Evolutionary conservation across 2,797 vertebrate species (phyloP).

Genomic region (Scolopax bukidnonensis): DNA sequence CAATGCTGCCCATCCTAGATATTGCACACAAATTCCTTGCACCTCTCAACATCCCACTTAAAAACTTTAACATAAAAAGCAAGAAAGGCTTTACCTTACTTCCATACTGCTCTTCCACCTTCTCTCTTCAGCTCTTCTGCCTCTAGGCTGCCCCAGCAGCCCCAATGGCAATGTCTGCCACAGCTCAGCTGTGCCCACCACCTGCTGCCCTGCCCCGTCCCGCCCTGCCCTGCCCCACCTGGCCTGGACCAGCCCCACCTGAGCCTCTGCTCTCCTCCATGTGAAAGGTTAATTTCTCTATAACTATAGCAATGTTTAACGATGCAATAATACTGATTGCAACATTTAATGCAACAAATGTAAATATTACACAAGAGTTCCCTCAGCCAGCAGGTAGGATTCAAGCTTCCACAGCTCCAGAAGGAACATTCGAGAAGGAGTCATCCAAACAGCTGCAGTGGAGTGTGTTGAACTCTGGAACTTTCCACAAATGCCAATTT

Average conservation of each 20-base stretch:
- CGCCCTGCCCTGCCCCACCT: too few relatives aligned
- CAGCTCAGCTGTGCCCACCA: background rate
- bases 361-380: background rate
- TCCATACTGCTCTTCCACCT: background rate
- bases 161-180: fast-evolving
- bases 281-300: fast-evolving
- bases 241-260: fast-evolving
- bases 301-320: fast-evolving
- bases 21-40: background rate
- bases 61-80: background rate
- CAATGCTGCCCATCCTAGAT: fast-evolving
- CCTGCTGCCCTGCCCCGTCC: fast-evolving
- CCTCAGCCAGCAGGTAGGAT: background rate
- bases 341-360: background rate
- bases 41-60: background rate
- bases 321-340: fast-evolving
- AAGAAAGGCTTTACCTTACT: background rate
- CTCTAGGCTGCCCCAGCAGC: background rate
- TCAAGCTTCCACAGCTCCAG: background rate
- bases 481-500: background rate
- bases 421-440: slow-evolving; percentile 4
- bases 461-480: background rate
- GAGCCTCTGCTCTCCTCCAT: fast-evolving
- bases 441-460: background rate
- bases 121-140: background rate